phyloP scores from a whole-genome alignment of 1,140 invertebrate species.

The Drosophila sp. region DNA sequence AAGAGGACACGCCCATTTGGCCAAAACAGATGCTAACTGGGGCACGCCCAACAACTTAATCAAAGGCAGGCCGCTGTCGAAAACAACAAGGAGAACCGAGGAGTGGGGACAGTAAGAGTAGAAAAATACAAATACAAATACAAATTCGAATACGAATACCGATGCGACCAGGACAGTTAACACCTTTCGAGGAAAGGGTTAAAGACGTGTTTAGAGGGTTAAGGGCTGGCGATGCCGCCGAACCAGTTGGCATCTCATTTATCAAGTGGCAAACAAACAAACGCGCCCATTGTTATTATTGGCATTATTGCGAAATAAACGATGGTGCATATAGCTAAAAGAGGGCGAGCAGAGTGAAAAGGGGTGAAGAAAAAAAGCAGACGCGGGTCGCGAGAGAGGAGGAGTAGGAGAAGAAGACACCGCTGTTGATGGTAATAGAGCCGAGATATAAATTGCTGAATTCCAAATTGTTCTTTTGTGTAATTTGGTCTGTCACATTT shows the following conservation, averaged over 20 bases:
- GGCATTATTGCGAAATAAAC: constrained; percentile 69
- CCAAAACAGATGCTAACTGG: constrained; percentile 62
- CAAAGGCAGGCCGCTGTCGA: constrained; percentile 49
- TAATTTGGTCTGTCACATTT: constrained; percentile 58
- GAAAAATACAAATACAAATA: too few relatives aligned
- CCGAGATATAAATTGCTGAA: constrained; percentile 71
- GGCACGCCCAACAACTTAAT: constrained; percentile 72
- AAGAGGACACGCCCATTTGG: constrained; percentile 26
- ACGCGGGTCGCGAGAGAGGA: too few relatives aligned
- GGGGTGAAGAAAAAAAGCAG: too few relatives aligned
- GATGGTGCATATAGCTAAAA: constrained; percentile 18
- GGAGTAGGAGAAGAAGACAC: too few relatives aligned
- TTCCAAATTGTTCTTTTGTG: constrained; percentile 59
- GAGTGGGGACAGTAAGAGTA: neutral
- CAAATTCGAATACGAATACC: constrained; percentile 44
- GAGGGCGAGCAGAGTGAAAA: neutral
- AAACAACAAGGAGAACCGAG: constrained; percentile 6
- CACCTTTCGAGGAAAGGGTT: constrained; percentile 41
- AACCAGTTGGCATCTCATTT: constrained; percentile 64
- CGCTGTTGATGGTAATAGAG: constrained; percentile 11
- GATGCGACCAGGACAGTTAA: constrained; percentile 48
- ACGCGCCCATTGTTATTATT: constrained; percentile 74
- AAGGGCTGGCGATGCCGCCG: constrained; percentile 2
- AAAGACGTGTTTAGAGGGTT: neutral
- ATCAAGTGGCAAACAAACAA: constrained; percentile 72